Evolutionary conservation across 2,888 invertebrate genomes (phyloP).

Genomic region (Molorchus minor): DNA sequence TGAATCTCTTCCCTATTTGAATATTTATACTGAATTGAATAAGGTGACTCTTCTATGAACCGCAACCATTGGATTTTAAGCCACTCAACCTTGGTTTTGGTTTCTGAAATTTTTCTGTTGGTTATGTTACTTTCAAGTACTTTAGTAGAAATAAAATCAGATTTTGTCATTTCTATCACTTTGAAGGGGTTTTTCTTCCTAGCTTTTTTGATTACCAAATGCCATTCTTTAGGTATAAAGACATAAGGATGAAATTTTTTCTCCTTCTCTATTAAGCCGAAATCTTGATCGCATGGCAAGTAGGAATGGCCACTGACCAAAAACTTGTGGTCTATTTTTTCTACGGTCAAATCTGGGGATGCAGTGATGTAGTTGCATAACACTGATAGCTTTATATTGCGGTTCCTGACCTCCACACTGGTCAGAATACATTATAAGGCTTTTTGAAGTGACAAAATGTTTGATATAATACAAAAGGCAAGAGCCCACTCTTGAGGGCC

Average conservation of each 20-base stretch:
- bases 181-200: slow-evolving; percentile 29
- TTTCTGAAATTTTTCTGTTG: too few relatives aligned
- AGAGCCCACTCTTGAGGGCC: slow-evolving; percentile 46
- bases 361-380: slow-evolving; percentile 40
- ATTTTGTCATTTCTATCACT: too few relatives aligned
- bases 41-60: slow-evolving; percentile 11
- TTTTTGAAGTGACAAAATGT: slow-evolving; percentile 34
- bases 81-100: too few relatives aligned
- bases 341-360: slow-evolving; percentile 31
- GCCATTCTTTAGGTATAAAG: slow-evolving; percentile 26
- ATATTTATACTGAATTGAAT: slow-evolving; percentile 27
- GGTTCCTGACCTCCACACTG: slow-evolving; percentile 41
- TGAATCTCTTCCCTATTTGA: slow-evolving; percentile 33
- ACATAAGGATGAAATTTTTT: slow-evolving; percentile 24
- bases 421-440: slow-evolving; percentile 36
- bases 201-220: slow-evolving; percentile 22
- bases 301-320: slow-evolving; percentile 36
- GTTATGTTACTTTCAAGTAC: too few relatives aligned
- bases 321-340: slow-evolving; percentile 37
- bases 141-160: too few relatives aligned
- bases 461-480: slow-evolving; percentile 41
- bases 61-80: too few relatives aligned
- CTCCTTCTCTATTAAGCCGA: slow-evolving; percentile 3
- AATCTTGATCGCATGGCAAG: slow-evolving; percentile 17
- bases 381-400: slow-evolving; percentile 41